Evolutionary conservation across 1,140 invertebrate species (phyloP), one percentile per base, ranked within the genome.

Genomic region (Drosophila pandora): DNA sequence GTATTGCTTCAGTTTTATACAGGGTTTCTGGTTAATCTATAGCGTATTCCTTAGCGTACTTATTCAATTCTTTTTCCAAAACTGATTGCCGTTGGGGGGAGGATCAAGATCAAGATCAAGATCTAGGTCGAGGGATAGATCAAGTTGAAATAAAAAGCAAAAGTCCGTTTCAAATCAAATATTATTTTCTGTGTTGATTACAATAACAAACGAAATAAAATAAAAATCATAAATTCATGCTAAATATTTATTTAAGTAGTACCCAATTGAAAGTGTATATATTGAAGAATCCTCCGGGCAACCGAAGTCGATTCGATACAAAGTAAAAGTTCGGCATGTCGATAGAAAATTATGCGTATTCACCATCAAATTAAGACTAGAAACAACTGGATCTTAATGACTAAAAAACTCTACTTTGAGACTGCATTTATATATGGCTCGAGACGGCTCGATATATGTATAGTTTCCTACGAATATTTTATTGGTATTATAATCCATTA

Each of bases 1-100:
- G 89, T 90, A 87, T 90, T 90, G 81, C 79, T 90, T 89, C 77
- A 68, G 73, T 89, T 90, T 90, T 84, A 77, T 90, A 90, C 89
- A 90, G 85, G 75, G 80, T 76, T 87, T 69, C 74, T 80, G 63
- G 52, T 61, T 67, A 74, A 54, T 57, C 68, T 84, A 77, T 37
- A 37, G 10, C 50, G 48, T 41, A 45, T 57, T 61, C n/a, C 49
- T 62, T 62, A 62, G 22, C 23, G 3, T 76, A 53, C 47, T 57
- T 54, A 73, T 64, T 76, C 47, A 52, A 62, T 59, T 58, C 53
- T 30, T 60, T 60, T 59, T 64, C 60, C 34, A 37, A 74, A 69
- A 59, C 64, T 78, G 77, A 78, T 83, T 75, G 41, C 57, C 61
- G 56, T 47, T 43, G 41, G 39, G 22, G 13, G 30, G 23, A n/a